Evolutionary conservation across 2,113 vertebrate genomes (phyloP), one percentile per base, ranked within the genome.

Genomic region (Melierax canorus): DNA sequence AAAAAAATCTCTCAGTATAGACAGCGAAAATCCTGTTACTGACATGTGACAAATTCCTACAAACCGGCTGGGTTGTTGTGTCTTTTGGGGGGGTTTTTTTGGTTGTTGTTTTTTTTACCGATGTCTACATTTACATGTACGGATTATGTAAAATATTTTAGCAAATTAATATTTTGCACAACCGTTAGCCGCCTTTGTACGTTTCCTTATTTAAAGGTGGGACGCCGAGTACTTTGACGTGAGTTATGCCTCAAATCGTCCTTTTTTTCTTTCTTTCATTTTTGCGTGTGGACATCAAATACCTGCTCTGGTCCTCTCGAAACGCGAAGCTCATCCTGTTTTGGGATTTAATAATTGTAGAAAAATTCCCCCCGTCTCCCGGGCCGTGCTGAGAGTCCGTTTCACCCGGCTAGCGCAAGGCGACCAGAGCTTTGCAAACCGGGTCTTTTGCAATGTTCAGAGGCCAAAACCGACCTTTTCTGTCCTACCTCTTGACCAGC

Each of bases 121-220:
- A 45, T 95, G 95, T 98, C 81, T 97, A 96, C 88, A 92, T 98
- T 95, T 91, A 92, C 92, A 53, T 96, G 94, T 98, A 91, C 96
- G 69, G 92, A 95, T 95, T 97, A 67, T 97, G 97, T 98, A 97
- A 97, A 98, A 97, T 97, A 97, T 96, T 93, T 84, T 80, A 94
- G 92, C 95, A 97, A 76, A 97, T 93, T 72, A 97, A 97, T 97
- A 97, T 97, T 98, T 98, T 98, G 97, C 97, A 98, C 98, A 98
- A 93, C 64, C 51, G 15, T 97, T 77, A 50, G 90, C 90, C 79
- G 69, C 96, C 86, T 98, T 97, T 97, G 94, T 98, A 94, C 41
- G 81, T 96, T 97, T 97, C 93, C 91, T 98, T 97, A 87, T 96
- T 97, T 97, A 94, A 97, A 96, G 94, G 97, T 85, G 62, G 96